Conservation (phyloP, 2,113 vertebrate species). For the Colinus virginianus region DNA sequence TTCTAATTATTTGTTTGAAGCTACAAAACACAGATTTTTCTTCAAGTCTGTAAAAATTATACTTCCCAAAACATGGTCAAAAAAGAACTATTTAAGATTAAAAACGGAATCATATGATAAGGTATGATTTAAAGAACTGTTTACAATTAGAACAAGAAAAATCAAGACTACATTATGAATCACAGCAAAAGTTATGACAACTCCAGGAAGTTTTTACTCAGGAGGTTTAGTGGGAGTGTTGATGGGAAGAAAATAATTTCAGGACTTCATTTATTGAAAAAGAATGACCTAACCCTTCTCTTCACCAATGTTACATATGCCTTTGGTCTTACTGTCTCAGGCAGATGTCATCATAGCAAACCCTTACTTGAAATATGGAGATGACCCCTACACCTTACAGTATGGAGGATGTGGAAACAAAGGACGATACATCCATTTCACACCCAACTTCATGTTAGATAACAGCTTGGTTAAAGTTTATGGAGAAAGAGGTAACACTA, state of each 20-base stretch:
- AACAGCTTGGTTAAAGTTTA: constrained; percentile 33
- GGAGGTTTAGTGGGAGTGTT: neutral
- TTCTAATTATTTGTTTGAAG: constrained; percentile 75
- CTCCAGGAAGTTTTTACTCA: neutral
- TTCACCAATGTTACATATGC: neutral
- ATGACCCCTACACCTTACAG: constrained; percentile 76
- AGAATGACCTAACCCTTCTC: neutral
- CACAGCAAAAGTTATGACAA: neutral
- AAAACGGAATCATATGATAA: constrained; percentile 78
- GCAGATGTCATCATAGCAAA: constrained; percentile 76
- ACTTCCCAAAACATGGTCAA: constrained; percentile 76
- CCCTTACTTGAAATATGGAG: constrained; percentile 34
- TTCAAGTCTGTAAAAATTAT: constrained; percentile 79
- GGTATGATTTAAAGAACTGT: constrained; percentile 54
- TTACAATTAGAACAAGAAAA: neutral
- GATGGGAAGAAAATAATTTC: neutral
- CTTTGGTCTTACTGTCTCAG: constrained; percentile 39
- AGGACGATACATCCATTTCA: constrained; percentile 78
- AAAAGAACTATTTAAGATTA: constrained; percentile 49
- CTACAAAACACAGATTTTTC: constrained; percentile 70
- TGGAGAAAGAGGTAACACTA: constrained; percentile 70
- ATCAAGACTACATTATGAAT: neutral
- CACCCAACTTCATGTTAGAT: constrained; percentile 73
- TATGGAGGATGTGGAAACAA: constrained; percentile 73
- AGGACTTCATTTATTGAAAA: neutral